Percentiles rank a stretch among this genome's conserved stretches.
phyloP scores from a whole-genome alignment of 2,888 invertebrate species.

The Drosophila pseudotalamancana region DNA sequence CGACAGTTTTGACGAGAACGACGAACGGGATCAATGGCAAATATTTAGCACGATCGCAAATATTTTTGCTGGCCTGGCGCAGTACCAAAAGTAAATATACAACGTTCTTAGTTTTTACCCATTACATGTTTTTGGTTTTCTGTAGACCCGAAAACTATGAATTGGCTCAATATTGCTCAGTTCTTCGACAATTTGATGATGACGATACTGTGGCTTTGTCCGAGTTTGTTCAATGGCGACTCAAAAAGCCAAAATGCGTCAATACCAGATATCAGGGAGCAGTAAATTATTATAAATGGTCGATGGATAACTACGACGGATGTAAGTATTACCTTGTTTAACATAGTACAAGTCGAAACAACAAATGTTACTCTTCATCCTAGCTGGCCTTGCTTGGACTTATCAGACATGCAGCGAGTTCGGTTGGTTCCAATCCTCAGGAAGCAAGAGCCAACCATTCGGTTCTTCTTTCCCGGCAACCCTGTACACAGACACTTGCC shows the following conservation, averaged over 20 bases:
- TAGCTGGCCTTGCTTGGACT: conserved; percentile 88
- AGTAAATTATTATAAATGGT: conserved; percentile 55
- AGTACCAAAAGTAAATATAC: conserved; percentile 64
- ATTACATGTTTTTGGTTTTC: background rate
- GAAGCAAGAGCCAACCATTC: conserved; percentile 86
- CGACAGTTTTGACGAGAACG: conserved; percentile 48
- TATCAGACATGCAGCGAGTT: conserved; percentile 94
- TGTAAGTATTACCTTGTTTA: conserved; percentile 34
- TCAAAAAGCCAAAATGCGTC: conserved; percentile 47
- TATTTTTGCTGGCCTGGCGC: conserved; percentile 67
- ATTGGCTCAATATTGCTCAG: conserved; percentile 43
- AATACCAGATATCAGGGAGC: conserved; percentile 47
- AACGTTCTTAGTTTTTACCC: fast-evolving
- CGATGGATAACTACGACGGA: conserved; percentile 48
- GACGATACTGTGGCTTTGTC: conserved; percentile 61
- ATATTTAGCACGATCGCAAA: conserved; percentile 71
- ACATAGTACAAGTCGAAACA: background rate
- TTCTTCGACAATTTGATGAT: conserved; percentile 39
- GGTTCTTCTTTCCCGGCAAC: conserved; percentile 71
- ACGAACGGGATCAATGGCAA: conserved; percentile 62
- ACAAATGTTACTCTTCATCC: conserved; percentile 36
- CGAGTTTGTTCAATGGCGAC: conserved; percentile 51
- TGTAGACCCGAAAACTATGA: conserved; percentile 50
- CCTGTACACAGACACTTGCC: conserved; percentile 60
- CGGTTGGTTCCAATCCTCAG: conserved; percentile 92